Base-by-base conservation (phyloP, 1,140 invertebrate genomes). In the Drosophila subpulchrella region DNA sequence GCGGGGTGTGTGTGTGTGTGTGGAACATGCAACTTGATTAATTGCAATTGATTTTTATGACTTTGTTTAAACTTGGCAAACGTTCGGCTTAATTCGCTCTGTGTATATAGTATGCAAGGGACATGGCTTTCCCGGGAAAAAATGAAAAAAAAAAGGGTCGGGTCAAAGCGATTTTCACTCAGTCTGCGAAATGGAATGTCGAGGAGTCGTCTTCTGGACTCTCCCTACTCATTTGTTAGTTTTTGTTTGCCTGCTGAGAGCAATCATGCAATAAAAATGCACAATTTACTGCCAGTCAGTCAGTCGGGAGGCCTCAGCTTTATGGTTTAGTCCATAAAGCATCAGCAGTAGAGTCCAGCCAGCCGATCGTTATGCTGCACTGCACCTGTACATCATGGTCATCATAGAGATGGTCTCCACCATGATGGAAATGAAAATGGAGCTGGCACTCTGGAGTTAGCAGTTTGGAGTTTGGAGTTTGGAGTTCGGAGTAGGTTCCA, bases 1-100 rank as follows among this genome's bases (percentile, higher is more conserved):
- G 34, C 36, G 36, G 12, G 12, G 32, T 11, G 27, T 39, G 27
- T 27, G 27, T 27, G 27, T 27, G 27, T 27, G 27, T 27, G 27
- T 1, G 27, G 27, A 27, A 30, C 54, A 48, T 54, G 46, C 54
- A 56, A 59, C 68, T 81, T 81, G 78, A 81, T 81, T 81, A 81
- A 81, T 81, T 81, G 79, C 79, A 81, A 81, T 81, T 81, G 79
- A 81, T 77, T 73, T 81, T 81, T 81, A 81, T 81, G 74, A 81
- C 63, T 81, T 76, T 76, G 72, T 81, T 80, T 81, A 71, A 72
- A 72, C 76, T 51, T 53, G 50, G 51, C 53, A 46, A 47, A 13
- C 56, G 39, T 53, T 20, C 39, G 57, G 34, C 53, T 54, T 76
- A 39, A 65, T 72, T 71, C 68, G 38, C 38, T 71, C 44, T 36